Percentiles rank a stretch among this genome's conserved stretches.
phyloP scores from a whole-genome alignment of 2,888 invertebrate species.

The Xanthorhoe spadicearia region DNA sequence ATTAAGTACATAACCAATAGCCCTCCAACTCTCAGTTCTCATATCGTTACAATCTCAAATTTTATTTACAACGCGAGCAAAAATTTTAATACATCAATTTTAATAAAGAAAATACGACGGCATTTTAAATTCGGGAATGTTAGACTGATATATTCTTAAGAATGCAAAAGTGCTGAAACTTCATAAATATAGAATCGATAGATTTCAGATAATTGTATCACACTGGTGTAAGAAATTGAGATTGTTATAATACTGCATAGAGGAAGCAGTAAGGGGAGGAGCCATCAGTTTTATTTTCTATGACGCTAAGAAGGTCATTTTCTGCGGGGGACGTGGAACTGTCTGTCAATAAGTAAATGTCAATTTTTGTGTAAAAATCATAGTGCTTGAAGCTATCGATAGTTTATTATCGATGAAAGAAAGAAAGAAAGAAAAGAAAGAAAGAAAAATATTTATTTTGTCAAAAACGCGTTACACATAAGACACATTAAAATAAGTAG shows the following conservation, averaged over 20 bases:
- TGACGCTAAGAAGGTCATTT: too few species aligned
- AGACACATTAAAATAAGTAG: too few species aligned
- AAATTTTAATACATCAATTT: slow-evolving; percentile 44
- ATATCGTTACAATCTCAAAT: slow-evolving; percentile 55
- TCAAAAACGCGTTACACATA: too few species aligned
- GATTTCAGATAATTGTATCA: slow-evolving; percentile 10
- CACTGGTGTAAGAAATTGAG: slow-evolving; percentile 48
- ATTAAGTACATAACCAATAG: slow-evolving; percentile 76
- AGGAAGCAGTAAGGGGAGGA: too few species aligned
- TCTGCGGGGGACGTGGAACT: too few species aligned
- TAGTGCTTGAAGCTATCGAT: too few species aligned
- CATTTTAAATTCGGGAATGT: slow-evolving; percentile 48
- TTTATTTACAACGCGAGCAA: slow-evolving; percentile 54
- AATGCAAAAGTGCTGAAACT: not conserved
- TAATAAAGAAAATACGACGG: slow-evolving; percentile 40
- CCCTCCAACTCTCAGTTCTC: slow-evolving; percentile 60
- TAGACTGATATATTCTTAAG: slow-evolving; percentile 29
- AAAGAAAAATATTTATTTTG: too few species aligned
- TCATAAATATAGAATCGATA: not conserved
- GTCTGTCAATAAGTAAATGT: too few species aligned
- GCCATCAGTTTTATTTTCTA: too few species aligned
- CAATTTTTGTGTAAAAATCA: too few species aligned
- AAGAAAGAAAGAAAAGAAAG: too few species aligned
- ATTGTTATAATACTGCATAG: slow-evolving; percentile 57
- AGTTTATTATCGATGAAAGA: too few species aligned